Evolutionary conservation across 2,797 vertebrate species (phyloP).

Genomic region (Cuniculus paca): DNA sequence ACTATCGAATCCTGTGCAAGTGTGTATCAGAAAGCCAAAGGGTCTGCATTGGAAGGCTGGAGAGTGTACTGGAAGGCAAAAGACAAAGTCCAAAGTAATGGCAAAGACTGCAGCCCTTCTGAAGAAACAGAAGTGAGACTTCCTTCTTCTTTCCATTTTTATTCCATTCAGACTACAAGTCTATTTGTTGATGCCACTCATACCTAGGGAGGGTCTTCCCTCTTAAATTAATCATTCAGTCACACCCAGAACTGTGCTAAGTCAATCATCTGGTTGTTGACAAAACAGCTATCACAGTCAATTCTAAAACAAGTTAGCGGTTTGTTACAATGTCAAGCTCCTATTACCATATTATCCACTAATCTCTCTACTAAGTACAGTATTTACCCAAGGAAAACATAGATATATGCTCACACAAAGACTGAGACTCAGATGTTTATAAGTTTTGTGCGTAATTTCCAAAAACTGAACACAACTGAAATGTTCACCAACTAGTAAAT

Average conservation of each 20-base stretch:
- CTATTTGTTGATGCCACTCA: neutral
- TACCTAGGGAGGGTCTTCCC: neutral
- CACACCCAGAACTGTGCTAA: neutral
- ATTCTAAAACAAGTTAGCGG: neutral
- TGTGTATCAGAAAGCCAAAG: too few relatives aligned
- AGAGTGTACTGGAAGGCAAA: too few relatives aligned
- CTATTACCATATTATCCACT: neutral
- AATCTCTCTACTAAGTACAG: neutral
- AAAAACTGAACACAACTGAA: neutral
- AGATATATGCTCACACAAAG: neutral
- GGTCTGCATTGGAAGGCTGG: too few relatives aligned
- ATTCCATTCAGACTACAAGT: neutral
- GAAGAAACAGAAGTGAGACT: too few relatives aligned
- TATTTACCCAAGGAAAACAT: neutral
- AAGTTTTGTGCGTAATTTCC: neutral
- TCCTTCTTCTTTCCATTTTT: neutral
- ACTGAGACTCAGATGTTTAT: neutral
- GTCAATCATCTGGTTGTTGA: neutral
- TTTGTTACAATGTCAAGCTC: conserved; percentile 40
- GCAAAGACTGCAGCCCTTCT: too few relatives aligned
- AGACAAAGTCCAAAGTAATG: too few relatives aligned
- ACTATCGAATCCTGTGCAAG: too few relatives aligned
- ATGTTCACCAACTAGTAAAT: neutral
- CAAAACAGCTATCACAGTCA: neutral
- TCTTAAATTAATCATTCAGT: neutral